Evolutionary conservation across 2,113 vertebrate genomes (phyloP).

Genomic region (Brachyhypopomus occidentalis): DNA sequence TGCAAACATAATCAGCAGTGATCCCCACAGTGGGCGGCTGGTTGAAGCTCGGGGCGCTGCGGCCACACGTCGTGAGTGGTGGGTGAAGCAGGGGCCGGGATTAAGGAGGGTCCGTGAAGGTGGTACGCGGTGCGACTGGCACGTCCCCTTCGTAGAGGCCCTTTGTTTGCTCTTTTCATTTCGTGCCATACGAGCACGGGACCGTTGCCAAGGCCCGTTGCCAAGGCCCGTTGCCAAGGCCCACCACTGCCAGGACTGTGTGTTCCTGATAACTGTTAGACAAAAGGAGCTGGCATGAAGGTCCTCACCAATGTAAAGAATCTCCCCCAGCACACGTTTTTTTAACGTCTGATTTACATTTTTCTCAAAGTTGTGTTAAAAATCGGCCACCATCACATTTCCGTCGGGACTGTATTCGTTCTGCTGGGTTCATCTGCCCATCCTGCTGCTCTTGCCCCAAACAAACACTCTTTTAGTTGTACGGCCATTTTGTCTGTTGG

Average conservation of each 20-base stretch:
- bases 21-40: too few species aligned
- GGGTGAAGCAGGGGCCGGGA: background rate
- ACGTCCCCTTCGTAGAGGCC: background rate
- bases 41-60: too few species aligned
- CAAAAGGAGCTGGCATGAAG: background rate
- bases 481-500: background rate
- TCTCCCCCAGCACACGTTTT: background rate
- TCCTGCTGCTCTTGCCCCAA: background rate
- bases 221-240: too few species aligned
- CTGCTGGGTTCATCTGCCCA: background rate
- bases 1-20: background rate
- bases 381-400: background rate
- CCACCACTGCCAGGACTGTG: too few species aligned
- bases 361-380: background rate
- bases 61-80: background rate
- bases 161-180: too few species aligned
- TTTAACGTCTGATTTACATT: background rate
- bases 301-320: background rate
- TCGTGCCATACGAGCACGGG: too few species aligned
- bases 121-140: background rate
- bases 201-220: too few species aligned
- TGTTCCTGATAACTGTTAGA: background rate
- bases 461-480: background rate
- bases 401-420: background rate
- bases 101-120: background rate